Evolutionary conservation across 2,113 vertebrate species (phyloP).

Genomic region (Hypanus sabinus): DNA sequence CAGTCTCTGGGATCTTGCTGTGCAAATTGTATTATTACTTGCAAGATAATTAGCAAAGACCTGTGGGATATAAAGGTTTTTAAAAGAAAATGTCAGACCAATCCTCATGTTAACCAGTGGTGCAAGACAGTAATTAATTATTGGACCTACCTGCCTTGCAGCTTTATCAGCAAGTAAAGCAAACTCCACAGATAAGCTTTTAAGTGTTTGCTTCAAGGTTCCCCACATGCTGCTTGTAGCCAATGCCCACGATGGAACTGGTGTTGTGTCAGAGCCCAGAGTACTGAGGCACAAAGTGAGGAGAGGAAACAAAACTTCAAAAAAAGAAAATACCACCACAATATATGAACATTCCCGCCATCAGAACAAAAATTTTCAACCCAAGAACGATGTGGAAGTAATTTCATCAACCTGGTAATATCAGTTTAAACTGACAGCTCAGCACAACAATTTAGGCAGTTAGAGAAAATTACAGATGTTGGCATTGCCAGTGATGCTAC

Average conservation of each 20-base stretch:
- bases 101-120: not conserved
- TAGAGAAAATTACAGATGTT: not conserved
- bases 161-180: conserved; percentile 84
- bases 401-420: not conserved
- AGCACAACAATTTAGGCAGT: not conserved
- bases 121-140: not conserved
- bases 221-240: conserved; percentile 73
- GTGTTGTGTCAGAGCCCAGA: conserved; percentile 75
- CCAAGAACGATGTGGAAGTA: too few relatives aligned
- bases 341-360: not conserved
- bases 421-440: not conserved
- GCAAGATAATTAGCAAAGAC: too few relatives aligned
- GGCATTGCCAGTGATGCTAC: not conserved
- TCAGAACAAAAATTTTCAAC: not conserved
- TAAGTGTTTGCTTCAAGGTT: conserved; percentile 76
- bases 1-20: not conserved
- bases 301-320: not conserved
- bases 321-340: not conserved
- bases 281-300: conserved; percentile 53
- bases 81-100: not conserved
- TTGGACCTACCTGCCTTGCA: conserved; percentile 72
- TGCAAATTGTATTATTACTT: too few relatives aligned
- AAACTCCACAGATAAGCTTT: conserved; percentile 86
- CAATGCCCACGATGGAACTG: conserved; percentile 74
- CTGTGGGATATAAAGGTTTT: too few relatives aligned